A percentile compares a stretch with the other conserved stretches of the same genome.
These are phyloP conservation scores for Agonopterix arenella DNA, from an alignment of 2,888 invertebrate species.

Conservation along the genomic window DNA sequence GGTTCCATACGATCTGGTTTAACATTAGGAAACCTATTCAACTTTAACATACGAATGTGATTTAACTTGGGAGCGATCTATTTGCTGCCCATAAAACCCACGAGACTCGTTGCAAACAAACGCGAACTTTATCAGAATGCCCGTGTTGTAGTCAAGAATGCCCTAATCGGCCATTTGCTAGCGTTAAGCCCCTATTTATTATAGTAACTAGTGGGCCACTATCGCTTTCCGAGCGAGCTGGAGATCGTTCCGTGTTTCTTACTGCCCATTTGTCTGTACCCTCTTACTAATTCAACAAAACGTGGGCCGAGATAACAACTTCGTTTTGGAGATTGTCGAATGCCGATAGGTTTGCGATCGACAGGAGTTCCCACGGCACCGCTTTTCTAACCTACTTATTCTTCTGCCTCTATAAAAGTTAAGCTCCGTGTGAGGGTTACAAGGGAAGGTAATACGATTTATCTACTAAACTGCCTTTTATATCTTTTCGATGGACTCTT, in stretches of 20 bases:
- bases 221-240: constrained; percentile 54
- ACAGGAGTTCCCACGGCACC: constrained; percentile 8
- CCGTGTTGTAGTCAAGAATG: constrained; percentile 63
- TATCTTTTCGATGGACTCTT: too few species aligned
- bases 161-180: constrained; percentile 65
- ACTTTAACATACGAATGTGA: constrained; percentile 34
- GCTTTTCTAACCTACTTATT: constrained; percentile 5
- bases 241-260: constrained; percentile 55
- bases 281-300: constrained; percentile 67
- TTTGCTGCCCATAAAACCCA: constrained; percentile 49
- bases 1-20: too few species aligned
- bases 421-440: neutral
- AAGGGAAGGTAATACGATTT: neutral
- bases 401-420: neutral
- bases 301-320: constrained; percentile 54
- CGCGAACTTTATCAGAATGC: constrained; percentile 66
- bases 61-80: constrained; percentile 43
- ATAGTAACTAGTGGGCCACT: constrained; percentile 66
- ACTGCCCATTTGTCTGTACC: constrained; percentile 57
- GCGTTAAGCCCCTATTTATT: constrained; percentile 63
- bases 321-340: constrained; percentile 45
- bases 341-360: constrained; percentile 12
- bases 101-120: constrained; percentile 57
- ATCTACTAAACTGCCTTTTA: too few species aligned
- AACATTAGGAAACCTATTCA: too few species aligned